Evolutionary conservation across 1,140 invertebrate genomes (phyloP), one percentile per base, ranked within the genome.

Genomic region (Mizuhopecten yessoensis): DNA sequence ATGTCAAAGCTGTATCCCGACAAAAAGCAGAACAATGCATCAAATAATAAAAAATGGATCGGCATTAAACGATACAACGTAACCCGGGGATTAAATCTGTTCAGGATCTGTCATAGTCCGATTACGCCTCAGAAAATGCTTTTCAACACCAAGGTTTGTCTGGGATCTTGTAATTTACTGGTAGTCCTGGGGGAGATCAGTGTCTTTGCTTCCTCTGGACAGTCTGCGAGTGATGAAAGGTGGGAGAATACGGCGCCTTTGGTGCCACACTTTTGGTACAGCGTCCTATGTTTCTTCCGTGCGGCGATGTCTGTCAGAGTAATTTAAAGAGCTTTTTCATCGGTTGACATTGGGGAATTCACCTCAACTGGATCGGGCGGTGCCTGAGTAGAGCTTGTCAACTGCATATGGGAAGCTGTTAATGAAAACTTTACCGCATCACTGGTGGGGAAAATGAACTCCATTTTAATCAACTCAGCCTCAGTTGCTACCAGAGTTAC

Each of bases 401-500:
- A 11, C 9, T 29, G n/a, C n/a, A 3, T 75, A 75, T 75, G 29
- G 23, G 29, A 75, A 29, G n/a, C 11, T 75, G 57, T 29, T 75
- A 75, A 75, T 75, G 57, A 75, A 75, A 75, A 75, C 29, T 75
- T 75, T 75, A 75, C 57, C 57, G 57, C 57, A 75, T 75, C 57
- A 75, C n/a, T 11, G 17, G 57, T 11, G 57, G 29, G 57, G 57
- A 75, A 75, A 75, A 75, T n/a, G 57, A 75, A 75, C 23, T 17
- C 17, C 42, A 45, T 45, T 45, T 45, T 13, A 45, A 45, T 39
- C 36, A 39, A 45, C 9, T 45, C 42, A 45, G 9, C 42, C 9
- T 45, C 42, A 45, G 42, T 15, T 9, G 42, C 42, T 45, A 17
- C 42, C 42, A 45, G 9, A 20, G 42, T 10, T 9, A 45, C 36